phyloP scores from a whole-genome alignment of 2,113 vertebrate genomes.

The Cyrtonyx montezumae region DNA sequence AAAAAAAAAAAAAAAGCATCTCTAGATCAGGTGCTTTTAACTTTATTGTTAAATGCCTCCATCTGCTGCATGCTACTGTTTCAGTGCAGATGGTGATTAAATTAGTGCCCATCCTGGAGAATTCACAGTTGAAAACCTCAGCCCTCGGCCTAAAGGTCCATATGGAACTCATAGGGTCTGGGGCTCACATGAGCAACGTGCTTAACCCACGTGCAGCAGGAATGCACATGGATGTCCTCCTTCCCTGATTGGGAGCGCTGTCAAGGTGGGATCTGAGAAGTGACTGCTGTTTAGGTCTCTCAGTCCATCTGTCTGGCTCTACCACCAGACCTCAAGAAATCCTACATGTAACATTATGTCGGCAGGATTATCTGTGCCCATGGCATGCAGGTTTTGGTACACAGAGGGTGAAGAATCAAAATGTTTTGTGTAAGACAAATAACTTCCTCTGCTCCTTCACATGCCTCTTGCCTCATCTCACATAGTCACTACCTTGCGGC shows the following conservation, averaged over 20 bases:
- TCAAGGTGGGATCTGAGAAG: not conserved
- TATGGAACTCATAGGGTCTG: not conserved
- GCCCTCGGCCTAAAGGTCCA: not conserved
- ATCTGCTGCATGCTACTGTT: not conserved
- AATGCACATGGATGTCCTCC: not conserved
- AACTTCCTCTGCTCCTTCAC: not conserved
- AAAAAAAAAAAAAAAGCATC: not conserved
- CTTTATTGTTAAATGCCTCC: not conserved
- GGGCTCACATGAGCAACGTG: not conserved
- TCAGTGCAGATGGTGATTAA: constrained; percentile 8
- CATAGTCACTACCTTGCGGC: not conserved
- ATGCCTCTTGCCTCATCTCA: not conserved
- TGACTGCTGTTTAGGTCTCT: not conserved
- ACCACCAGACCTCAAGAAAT: not conserved
- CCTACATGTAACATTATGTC: not conserved
- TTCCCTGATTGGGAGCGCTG: not conserved
- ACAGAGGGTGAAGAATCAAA: not conserved
- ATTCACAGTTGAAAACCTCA: not conserved
- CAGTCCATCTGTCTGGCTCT: fast-evolving
- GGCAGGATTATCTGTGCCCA: not conserved
- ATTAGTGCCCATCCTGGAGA: not conserved
- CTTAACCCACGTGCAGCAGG: not conserved
- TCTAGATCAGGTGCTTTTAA: constrained; percentile 1
- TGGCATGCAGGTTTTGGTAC: not conserved
- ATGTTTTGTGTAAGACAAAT: not conserved